Evolutionary conservation across 2,888 invertebrate species (phyloP), one percentile per base, ranked within the genome.

Genomic region (Cosmia trapezina): DNA sequence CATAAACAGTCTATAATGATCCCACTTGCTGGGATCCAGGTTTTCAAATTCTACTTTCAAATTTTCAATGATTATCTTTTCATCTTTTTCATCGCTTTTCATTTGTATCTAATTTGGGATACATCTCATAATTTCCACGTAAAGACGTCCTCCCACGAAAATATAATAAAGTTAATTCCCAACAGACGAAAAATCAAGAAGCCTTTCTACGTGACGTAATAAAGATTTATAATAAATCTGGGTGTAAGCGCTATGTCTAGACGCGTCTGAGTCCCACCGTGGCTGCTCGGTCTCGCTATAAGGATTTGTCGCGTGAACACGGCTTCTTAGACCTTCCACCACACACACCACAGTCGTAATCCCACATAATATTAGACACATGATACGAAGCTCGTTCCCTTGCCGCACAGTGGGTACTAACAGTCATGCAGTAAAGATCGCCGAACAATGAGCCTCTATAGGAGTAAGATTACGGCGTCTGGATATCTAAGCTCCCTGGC

Each of bases 231-330:
- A 75, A 75, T 76, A 80, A 86, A 86, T 78, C 84, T 67, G 78
- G 70, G 47, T 66, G 75, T 86, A 81, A 81, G 80, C 80, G 59
- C 81, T 81, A 70, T 84, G 92, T 92, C 92, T 92, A 92, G 92
- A 92, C 92, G 83, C 17, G 81, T 80, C 83, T 83, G 83, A 86
- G 84, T 81, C 78, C 79, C 81, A 80, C 67, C 80, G 70, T 73
- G 80, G 78, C 72, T 85, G 81, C 79, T 76, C 80, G 81, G 81
- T 2, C 79, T 77, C 80, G 80, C 81, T 84, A 76, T 83, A 82
- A 86, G 91, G 92, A 92, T 92, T 92, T 91, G 89, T 90, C 87
- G 86, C 86, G 78, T 78, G 88, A 88, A 90, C 88, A 88, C 82
- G 88, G 88, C 86, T 89, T 87, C 89, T 84, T 84, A 88, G 85